Base-by-base conservation (phyloP, 2,113 vertebrate genomes). In the Bos javanicus region DNA sequence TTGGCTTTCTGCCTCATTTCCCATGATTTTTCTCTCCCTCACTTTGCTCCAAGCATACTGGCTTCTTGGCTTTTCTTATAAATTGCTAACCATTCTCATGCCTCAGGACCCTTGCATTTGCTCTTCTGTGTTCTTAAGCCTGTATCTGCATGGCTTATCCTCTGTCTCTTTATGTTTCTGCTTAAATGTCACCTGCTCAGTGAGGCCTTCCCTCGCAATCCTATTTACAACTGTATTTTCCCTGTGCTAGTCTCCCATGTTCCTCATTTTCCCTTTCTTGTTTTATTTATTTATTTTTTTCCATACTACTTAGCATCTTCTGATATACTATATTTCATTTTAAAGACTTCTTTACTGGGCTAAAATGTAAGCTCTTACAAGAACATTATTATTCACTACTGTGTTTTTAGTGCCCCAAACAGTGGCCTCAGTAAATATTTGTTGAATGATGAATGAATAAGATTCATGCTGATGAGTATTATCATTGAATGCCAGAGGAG, bases 391-490 rank as follows among this genome's bases (percentile, higher is more conserved):
- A 54, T 90, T 92, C 14, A 62, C 30, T 67, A 64, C 12, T 80
- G 2, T 87, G n/a, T 82, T 96, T 92, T 81, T 92, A 43, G 17
- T 94, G 36, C 17, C 50, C 57, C 2, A 28, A 96, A 80, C 39
- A 60, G 11, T 87, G 81, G 1, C 59, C 59, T 95, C 59, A 60
- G 39, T 95, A 96, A 85, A 57, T 97, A 95, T 52, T 85, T 96
- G 23, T 92, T 95, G 76, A 97, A 94, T 46, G 85, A 76, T 71
- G 92, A 96, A 56, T 90, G 59, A 90, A 84, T 60, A 81, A 84
- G 57, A 94, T 52, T 94, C 9, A 39, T 96, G 86, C 50, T 90
- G 52, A 93, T 96, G 80, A 59, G 28, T 97, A 54, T 78, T 97
- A 48, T 85, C 89, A 43, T 52, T 85, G 71, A 91, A 95, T 82